These are phyloP conservation scores for Pachyseris speciosa DNA, from an alignment of 64 coral and sea anemone species.

Conservation along the genomic window DNA sequence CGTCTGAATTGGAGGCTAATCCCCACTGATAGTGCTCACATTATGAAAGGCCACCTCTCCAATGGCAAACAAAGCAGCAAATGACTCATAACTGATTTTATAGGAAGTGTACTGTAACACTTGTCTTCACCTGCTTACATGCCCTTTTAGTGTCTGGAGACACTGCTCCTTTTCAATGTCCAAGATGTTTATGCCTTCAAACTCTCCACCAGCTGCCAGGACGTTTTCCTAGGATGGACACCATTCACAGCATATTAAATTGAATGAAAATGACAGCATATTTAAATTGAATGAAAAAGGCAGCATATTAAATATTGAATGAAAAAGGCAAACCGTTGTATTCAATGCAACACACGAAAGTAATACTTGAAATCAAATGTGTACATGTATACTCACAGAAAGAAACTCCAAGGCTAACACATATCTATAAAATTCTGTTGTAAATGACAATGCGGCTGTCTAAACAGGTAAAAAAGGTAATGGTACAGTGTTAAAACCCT, in stretches of 20 bases:
- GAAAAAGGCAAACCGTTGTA: not conserved
- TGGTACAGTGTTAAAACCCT: too few species aligned
- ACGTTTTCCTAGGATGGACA: slow-evolving; percentile 70
- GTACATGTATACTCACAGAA: slow-evolving; percentile 39
- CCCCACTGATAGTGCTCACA: too few species aligned
- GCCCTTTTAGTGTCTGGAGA: slow-evolving; percentile 81
- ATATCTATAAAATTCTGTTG: slow-evolving; percentile 76
- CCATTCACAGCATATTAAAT: not conserved
- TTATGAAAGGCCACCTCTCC: too few species aligned
- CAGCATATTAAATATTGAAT: not conserved
- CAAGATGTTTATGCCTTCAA: slow-evolving; percentile 81
- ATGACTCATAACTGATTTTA: too few species aligned
- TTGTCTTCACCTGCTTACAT: slow-evolving; percentile 88
- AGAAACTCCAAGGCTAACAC: slow-evolving; percentile 85
- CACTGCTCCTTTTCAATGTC: slow-evolving; percentile 85
- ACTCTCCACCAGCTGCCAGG: slow-evolving; percentile 86
- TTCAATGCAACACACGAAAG: not conserved
- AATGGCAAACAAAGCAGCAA: not conserved
- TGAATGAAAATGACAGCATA: not conserved
- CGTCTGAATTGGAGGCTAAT: too few species aligned
- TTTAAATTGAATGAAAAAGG: not conserved
- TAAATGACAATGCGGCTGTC: slow-evolving; percentile 90
- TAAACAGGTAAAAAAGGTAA: too few species aligned
- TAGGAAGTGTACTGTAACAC: too few species aligned
- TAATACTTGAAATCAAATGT: not conserved